Base-by-base conservation (phyloP, 1,140 invertebrate species). In the Drosophila pruinosa region DNA sequence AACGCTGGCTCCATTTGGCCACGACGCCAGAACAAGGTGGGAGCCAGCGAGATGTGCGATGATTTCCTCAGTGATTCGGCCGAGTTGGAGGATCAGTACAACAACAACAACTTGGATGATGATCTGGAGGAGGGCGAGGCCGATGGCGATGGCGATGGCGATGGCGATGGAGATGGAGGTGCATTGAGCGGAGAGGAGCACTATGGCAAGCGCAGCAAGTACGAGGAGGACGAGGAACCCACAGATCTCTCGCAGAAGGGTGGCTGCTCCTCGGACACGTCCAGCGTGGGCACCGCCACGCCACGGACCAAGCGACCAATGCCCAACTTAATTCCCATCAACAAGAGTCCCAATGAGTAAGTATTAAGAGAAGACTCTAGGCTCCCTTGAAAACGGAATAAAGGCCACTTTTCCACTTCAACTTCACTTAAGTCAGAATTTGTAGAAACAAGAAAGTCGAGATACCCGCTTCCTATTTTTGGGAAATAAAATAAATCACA, bases 261-360 rank as follows among this genome's bases (percentile, higher is more conserved):
- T 1, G 83, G 83, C 41, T 80, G 77, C 67, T 90, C 89, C 7
- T 90, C 89, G 10, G 89, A 90, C 54, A 89, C 64, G 7, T 89
- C 73, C 39, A 94, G 93, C 38, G 80, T 90, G 34, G 79, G 78
- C 47, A 75, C 85, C 0, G 38, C 67, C 19, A 86, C 88, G 12
- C 83, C 89, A 52, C 93, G 93, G 78, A 86, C 92, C 15, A 89
- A 93, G 17, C 91, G 95, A 31, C 95, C 95, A 0, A 93, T 95
- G 72, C 95, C 95, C 26, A 95, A 95, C 82, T 92, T 96, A 3
- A 95, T 95, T 86, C 95, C 95, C 0, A 93, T 96, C 53, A 92
- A 91, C 59, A 88, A 91, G 48, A 76, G 89, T 17, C 34, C 81
- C 64, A 86, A 89, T 50, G 81, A 89, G 86, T 88, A 38, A 89